These are phyloP conservation scores for Cyanocitta stelleri DNA, from an alignment of 2,113 vertebrate genomes.

Conservation along the genomic window DNA sequence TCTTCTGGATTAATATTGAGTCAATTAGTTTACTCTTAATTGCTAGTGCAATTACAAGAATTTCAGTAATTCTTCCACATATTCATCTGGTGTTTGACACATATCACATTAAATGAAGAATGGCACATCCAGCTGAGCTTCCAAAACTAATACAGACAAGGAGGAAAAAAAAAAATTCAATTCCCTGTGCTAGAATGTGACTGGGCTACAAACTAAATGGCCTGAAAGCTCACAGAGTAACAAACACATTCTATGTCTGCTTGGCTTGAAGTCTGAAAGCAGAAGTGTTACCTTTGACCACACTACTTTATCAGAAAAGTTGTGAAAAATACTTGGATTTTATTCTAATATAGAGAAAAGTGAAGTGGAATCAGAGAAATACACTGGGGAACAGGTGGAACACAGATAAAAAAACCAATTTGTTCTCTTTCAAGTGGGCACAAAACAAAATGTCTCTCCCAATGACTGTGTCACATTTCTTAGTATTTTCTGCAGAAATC, in stretches of 20 bases:
- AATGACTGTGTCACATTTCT: not conserved
- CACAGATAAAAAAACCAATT: not conserved
- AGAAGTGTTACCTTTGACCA: not conserved
- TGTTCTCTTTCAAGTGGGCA: not conserved
- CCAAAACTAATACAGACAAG: not conserved
- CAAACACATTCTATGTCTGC: not conserved
- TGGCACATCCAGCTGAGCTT: not conserved
- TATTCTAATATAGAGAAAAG: not conserved
- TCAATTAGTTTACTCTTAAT: not conserved
- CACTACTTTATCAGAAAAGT: not conserved
- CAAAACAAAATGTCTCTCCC: not conserved
- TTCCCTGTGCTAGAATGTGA: not conserved
- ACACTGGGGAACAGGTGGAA: not conserved
- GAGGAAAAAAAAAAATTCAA: not conserved
- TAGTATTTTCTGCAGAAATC: not conserved
- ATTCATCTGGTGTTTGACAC: not conserved
- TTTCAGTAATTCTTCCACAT: not conserved
- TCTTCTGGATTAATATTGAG: not conserved
- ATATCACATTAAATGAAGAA: not conserved
- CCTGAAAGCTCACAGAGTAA: not conserved
- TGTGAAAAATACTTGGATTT: not conserved
- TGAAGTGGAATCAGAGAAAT: not conserved
- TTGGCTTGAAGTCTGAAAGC: not conserved
- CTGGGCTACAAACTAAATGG: not conserved
- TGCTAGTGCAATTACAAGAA: not conserved